Evolutionary conservation across 2,113 vertebrate genomes (phyloP).

Genomic region (Ctenomys sociabilis): DNA sequence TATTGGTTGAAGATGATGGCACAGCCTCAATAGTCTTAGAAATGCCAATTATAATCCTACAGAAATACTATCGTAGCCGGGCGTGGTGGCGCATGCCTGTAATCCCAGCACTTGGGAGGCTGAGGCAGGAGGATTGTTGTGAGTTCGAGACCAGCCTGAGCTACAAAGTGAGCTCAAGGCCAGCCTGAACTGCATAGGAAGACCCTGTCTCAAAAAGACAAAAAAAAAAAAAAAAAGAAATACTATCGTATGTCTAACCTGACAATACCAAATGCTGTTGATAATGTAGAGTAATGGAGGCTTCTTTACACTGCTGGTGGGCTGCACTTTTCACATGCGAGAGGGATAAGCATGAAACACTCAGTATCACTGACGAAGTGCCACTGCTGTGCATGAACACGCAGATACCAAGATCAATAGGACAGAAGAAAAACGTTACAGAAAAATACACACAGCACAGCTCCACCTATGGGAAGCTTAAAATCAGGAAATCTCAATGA

Average conservation of each 20-base stretch:
- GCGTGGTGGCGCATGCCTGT: no score
- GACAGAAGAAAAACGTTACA: neutral
- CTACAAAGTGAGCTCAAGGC: no score
- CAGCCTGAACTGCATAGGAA: no score
- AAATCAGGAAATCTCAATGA: neutral
- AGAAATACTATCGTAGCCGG: neutral
- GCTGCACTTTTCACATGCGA: neutral
- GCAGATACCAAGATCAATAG: neutral
- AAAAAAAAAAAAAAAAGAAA: no score
- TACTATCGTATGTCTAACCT: neutral
- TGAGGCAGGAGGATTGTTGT: no score
- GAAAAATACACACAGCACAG: neutral
- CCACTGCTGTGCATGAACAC: neutral
- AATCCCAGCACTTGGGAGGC: no score
- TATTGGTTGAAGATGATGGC: neutral
- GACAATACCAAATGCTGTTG: neutral
- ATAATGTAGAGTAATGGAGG: neutral
- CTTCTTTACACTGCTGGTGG: neutral
- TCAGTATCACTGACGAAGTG: neutral
- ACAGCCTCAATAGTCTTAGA: neutral
- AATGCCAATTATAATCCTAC: neutral
- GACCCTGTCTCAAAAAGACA: no score
- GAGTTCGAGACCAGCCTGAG: no score
- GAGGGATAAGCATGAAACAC: neutral
- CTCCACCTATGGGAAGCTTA: neutral